These are phyloP conservation scores for Gandaritis pyraliata DNA, from an alignment of 2,888 invertebrate genomes.

Conservation along the genomic window DNA sequence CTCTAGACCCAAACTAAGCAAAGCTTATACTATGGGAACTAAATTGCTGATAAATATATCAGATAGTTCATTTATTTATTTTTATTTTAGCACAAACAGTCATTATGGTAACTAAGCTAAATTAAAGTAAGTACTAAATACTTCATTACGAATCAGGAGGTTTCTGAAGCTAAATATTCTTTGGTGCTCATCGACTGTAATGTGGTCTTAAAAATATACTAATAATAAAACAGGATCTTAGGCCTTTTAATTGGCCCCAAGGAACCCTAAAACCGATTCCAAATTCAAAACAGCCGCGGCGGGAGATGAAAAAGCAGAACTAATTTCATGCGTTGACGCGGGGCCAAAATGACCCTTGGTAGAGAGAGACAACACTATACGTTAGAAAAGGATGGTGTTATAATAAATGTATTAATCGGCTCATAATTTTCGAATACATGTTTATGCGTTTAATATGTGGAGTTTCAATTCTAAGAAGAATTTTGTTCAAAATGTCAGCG, in stretches of 20 bases:
- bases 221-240: background rate
- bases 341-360: slow-evolving; percentile 67
- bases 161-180: too few relatives aligned
- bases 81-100: too few relatives aligned
- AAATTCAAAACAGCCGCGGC: slow-evolving; percentile 72
- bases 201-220: too few relatives aligned
- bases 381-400: slow-evolving; percentile 46
- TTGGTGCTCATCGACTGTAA: too few relatives aligned
- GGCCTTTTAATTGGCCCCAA: background rate
- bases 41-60: too few relatives aligned
- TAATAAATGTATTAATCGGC: slow-evolving; percentile 80
- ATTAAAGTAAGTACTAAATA: too few relatives aligned
- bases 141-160: too few relatives aligned
- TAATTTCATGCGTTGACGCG: slow-evolving; percentile 79
- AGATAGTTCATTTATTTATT: too few relatives aligned
- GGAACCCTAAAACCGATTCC: slow-evolving; percentile 36
- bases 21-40: too few relatives aligned
- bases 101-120: too few relatives aligned
- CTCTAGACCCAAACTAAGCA: too few relatives aligned
- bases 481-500: slow-evolving; percentile 28
- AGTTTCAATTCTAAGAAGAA: slow-evolving; percentile 30
- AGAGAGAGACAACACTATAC: slow-evolving; percentile 45
- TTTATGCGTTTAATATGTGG: slow-evolving; percentile 53
- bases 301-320: slow-evolving; percentile 78
- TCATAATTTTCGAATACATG: slow-evolving; percentile 77